A percentile compares a stretch with the other conserved stretches of the same genome.
Conservation (phyloP, 2,888 invertebrate genomes). For the Leucophenga maculata region DNA sequence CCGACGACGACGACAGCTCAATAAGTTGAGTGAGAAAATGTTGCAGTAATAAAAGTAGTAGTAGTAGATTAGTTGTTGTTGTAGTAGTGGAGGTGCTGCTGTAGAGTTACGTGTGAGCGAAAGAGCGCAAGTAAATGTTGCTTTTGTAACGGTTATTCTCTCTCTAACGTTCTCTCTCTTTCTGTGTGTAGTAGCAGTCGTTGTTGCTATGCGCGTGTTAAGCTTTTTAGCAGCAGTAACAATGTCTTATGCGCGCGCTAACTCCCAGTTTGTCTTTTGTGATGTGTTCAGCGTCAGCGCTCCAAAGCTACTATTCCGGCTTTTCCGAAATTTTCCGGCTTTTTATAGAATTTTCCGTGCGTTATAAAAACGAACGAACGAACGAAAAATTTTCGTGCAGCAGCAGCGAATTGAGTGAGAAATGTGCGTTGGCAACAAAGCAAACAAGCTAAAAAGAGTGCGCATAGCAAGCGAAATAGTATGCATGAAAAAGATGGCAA, state of each 20-base stretch:
- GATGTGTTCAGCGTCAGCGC: slow-evolving; percentile 14
- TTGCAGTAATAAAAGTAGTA: too few relatives aligned
- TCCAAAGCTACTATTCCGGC: slow-evolving; percentile 72
- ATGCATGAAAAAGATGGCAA: background rate
- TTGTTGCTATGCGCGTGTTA: background rate
- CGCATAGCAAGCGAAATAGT: too few relatives aligned
- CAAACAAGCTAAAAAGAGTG: background rate
- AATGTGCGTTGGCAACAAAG: too few relatives aligned
- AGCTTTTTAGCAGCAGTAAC: background rate
- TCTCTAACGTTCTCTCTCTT: background rate
- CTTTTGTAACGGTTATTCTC: background rate
- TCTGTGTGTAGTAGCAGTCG: background rate
- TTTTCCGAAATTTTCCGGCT: slow-evolving; percentile 40
- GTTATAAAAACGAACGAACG: too few relatives aligned
- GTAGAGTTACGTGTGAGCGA: background rate
- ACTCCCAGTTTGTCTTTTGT: background rate
- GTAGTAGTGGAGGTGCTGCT: background rate
- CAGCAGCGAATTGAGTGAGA: background rate
- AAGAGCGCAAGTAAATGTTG: background rate
- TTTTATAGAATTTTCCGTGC: slow-evolving; percentile 66
- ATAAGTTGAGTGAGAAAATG: too few relatives aligned
- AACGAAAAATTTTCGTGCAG: background rate
- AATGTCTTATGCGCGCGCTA: background rate
- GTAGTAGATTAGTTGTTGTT: background rate
- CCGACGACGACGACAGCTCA: too few relatives aligned